Conservation (phyloP, 2,113 vertebrate species). For the Ciconia stormi region DNA sequence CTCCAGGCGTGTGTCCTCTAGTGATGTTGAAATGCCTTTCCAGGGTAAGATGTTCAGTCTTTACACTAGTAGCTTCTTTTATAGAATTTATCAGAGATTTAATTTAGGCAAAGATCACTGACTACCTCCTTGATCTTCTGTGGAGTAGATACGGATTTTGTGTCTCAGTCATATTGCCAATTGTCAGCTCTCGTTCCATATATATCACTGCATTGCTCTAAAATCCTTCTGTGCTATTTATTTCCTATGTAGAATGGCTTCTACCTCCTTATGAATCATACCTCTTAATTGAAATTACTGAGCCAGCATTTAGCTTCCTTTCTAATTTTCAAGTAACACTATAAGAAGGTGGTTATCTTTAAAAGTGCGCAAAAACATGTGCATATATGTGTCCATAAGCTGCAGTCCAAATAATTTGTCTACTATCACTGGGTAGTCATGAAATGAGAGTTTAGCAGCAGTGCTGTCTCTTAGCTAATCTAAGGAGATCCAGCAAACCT, state of each 20-base stretch:
- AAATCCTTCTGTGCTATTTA: neutral
- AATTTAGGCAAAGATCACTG: neutral
- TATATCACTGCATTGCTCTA: neutral
- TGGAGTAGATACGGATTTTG: neutral
- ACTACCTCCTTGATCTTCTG: neutral
- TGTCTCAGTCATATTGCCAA: neutral
- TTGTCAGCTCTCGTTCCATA: neutral
- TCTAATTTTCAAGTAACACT: neutral
- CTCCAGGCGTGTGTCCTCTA: neutral
- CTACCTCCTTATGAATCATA: neutral
- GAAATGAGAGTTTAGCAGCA: neutral
- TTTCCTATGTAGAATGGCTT: neutral
- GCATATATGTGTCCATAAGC: rapidly evolving
- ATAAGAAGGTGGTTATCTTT: neutral
- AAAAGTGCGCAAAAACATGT: neutral
- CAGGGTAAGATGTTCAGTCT: neutral
- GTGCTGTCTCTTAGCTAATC: neutral
- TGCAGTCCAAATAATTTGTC: neutral
- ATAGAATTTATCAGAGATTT: neutral
- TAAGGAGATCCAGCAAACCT: neutral
- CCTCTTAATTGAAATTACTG: neutral
- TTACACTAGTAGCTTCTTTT: neutral
- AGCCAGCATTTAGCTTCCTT: neutral
- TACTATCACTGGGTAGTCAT: neutral
- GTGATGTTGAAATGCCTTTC: neutral